Evolutionary conservation across 2,113 vertebrate genomes (phyloP), one percentile per base, ranked within the genome.

Genomic region (Pycnonotus jocosus): DNA sequence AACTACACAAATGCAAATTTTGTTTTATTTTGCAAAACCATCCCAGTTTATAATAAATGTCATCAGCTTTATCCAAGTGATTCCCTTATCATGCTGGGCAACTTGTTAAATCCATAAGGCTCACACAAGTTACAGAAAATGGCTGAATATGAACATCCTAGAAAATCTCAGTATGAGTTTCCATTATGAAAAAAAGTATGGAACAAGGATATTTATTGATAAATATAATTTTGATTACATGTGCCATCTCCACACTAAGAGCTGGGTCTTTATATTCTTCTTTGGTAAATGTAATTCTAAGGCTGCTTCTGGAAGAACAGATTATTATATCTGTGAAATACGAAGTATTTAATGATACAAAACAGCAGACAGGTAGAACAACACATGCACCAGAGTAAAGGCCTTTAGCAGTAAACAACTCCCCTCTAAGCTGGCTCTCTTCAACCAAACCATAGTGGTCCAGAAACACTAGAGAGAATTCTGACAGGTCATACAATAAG

Each of bases 61-160:
- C 27, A 66, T 7, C 10, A 72, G 1, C 11, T 82, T 82, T 64
- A 12, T 73, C 35, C 14, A 37, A 57, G 21, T n/a, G 28, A 57
- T 69, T 8, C 0, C 30, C 5, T 80, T 45, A n/a, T 65, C 53
- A 42, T 37, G 6, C 30, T 15, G 1, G 27, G 5, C 4, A 80
- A 50, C 33, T 45, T 66, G 14, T 66, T 58, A 61, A 76, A 78
- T 48, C 8, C 1, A 0, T 44, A 60, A 1, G 1, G 31, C 10
- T 80, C 21, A 72, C 37, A 6, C 0, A 47, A 74, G 20, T 61
- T 57, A 69, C 6, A 77, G 31, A 17, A 13, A 42, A 47, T 40
- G 13, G 16, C 8, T 88, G 9, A 86, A 13, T 14, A 35, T 47
- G 27, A 87, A 33, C 3, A 38, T 58, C n/a, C 7, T 22, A 44